A percentile compares a stretch with the other conserved stretches of the same genome.
These are phyloP conservation scores for Lasioglossum zephyrum DNA, from an alignment of 2,888 invertebrate genomes.

Conservation along the genomic window DNA sequence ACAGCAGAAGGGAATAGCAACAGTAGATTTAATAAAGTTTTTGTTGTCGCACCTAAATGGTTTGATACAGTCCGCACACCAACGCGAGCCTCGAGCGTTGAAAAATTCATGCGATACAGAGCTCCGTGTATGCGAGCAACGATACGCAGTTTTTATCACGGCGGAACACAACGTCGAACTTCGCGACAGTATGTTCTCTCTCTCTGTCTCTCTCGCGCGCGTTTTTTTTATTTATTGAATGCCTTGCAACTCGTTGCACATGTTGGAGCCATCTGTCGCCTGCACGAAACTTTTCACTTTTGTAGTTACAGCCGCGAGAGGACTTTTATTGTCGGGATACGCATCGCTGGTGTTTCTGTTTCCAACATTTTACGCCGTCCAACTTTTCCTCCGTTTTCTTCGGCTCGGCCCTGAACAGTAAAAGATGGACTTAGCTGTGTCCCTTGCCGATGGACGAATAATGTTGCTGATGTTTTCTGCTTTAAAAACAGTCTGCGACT, in stretches of 20 bases:
- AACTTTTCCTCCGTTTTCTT: background rate
- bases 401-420: background rate
- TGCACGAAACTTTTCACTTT: slow-evolving; percentile 53
- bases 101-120: slow-evolving; percentile 5
- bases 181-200: slow-evolving; percentile 13
- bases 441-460: background rate
- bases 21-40: background rate
- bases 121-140: background rate
- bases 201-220: background rate
- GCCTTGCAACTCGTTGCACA: slow-evolving; percentile 61
- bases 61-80: background rate
- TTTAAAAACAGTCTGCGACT: background rate
- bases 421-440: background rate
- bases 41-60: background rate
- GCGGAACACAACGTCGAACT: slow-evolving; percentile 17
- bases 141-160: slow-evolving; percentile 15
- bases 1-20: background rate
- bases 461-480: background rate
- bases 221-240: slow-evolving; percentile 36
- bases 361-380: background rate
- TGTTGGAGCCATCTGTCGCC: slow-evolving; percentile 64
- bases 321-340: slow-evolving; percentile 51
- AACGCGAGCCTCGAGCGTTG: background rate
- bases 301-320: slow-evolving; percentile 35
- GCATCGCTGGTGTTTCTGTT: slow-evolving; percentile 8